Conservation (phyloP, 2,113 vertebrate species). For the Pseudopodoces humilis region DNA sequence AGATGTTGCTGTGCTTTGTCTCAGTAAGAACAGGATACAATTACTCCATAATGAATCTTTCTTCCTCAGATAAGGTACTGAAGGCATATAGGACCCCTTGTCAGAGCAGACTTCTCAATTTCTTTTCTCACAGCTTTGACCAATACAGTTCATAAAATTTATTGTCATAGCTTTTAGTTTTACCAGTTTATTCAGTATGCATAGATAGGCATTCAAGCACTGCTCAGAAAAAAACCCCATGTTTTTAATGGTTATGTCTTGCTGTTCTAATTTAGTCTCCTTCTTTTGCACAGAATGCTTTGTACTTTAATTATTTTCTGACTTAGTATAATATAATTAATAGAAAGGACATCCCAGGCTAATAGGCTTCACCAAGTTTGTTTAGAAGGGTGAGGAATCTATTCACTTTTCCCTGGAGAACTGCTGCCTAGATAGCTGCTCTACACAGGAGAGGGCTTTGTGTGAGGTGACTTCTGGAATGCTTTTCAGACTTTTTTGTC, state of each 20-base stretch:
- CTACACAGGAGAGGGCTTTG: not conserved
- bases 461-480: not conserved
- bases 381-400: not conserved
- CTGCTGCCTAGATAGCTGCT: not conserved
- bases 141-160: not conserved
- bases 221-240: not conserved
- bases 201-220: not conserved
- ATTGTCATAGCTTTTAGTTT: not conserved
- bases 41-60: not conserved
- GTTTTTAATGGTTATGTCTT: not conserved
- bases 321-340: not conserved
- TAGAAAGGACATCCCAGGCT: not conserved
- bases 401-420: not conserved
- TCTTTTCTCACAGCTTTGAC: not conserved
- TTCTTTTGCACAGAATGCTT: not conserved
- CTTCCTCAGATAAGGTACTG: not conserved
- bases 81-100: not conserved
- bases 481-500: not conserved
- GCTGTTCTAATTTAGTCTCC: not conserved
- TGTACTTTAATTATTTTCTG: not conserved
- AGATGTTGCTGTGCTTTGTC: not conserved
- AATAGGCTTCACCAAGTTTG: not conserved
- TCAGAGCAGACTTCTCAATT: not conserved
- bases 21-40: not conserved
- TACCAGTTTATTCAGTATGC: not conserved